Conservation (phyloP, 2,888 invertebrate species). For the Lasioglossum villosulum region DNA sequence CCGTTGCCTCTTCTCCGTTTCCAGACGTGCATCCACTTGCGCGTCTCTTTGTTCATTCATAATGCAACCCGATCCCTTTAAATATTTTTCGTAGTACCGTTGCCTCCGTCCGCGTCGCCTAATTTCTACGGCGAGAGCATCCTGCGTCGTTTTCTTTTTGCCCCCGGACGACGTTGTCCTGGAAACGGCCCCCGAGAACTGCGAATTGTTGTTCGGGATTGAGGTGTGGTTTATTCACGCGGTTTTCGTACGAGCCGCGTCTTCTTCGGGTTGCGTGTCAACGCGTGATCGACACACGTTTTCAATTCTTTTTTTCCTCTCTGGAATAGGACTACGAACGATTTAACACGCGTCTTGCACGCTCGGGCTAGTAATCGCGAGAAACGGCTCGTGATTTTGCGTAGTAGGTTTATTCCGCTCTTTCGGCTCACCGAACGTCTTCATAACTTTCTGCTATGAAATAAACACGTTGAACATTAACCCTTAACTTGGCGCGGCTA, state of each 20-base stretch:
- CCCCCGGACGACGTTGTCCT: neutral
- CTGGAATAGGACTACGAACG: neutral
- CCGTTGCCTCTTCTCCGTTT: neutral
- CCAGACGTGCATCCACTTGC: neutral
- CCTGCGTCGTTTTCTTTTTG: neutral
- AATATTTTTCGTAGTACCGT: constrained; percentile 4
- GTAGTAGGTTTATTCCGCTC: too few relatives aligned
- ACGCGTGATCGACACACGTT: neutral
- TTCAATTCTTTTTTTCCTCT: neutral
- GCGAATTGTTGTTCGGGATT: neutral
- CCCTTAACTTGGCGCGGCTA: too few relatives aligned
- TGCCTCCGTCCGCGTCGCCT: neutral
- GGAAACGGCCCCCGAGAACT: neutral
- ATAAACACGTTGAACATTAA: too few relatives aligned
- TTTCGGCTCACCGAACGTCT: too few relatives aligned
- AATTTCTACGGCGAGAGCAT: neutral
- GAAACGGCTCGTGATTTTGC: too few relatives aligned
- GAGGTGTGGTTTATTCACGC: neutral
- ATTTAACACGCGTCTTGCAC: neutral
- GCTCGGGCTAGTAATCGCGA: too few relatives aligned
- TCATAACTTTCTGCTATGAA: too few relatives aligned
- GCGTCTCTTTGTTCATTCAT: neutral
- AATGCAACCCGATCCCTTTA: constrained; percentile 8
- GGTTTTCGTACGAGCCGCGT: neutral
- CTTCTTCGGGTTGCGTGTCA: neutral